Conservation (phyloP, 1,140 invertebrate genomes). For the Euura lappo region DNA sequence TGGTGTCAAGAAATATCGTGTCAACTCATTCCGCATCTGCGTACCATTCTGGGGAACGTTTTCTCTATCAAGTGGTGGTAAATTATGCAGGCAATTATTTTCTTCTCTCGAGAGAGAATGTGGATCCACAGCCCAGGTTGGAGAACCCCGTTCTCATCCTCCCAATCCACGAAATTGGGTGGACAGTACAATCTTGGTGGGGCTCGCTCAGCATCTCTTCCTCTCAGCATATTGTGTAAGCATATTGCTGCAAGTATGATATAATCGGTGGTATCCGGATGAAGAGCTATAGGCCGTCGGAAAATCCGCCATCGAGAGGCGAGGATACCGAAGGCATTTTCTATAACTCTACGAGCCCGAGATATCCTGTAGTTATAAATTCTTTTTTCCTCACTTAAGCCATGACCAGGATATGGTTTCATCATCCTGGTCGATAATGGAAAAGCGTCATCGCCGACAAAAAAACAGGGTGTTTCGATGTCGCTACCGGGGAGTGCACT, state of each 20-base stretch:
- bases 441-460: too few relatives aligned
- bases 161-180: slow-evolving; percentile 26
- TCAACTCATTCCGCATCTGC: slow-evolving; percentile 2
- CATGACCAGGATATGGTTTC: slow-evolving; percentile 27
- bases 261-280: slow-evolving; percentile 36
- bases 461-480: slow-evolving; percentile 14
- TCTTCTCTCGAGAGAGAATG: too few relatives aligned
- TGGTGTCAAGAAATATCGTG: too few relatives aligned
- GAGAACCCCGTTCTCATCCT: slow-evolving; percentile 19
- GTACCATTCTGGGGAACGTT: slow-evolving; percentile 11
- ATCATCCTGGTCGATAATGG: slow-evolving; percentile 26
- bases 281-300: slow-evolving; percentile 42
- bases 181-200: slow-evolving; percentile 16
- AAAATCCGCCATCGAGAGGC: too few relatives aligned
- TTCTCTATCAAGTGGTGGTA: slow-evolving; percentile 16
- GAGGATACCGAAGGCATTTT: too few relatives aligned
- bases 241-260: slow-evolving; percentile 35
- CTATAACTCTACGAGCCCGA: slow-evolving; percentile 37
- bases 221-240: slow-evolving; percentile 45
- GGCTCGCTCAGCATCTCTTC: neutral
- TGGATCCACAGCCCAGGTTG: slow-evolving; percentile 2
- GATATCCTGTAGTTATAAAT: slow-evolving; percentile 39
- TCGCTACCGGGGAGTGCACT: slow-evolving; percentile 11
- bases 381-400: slow-evolving; percentile 29
- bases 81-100: neutral